Evolutionary conservation across 2,797 vertebrate species (phyloP), one percentile per base, ranked within the genome.

Genomic region (Ara ararauna): DNA sequence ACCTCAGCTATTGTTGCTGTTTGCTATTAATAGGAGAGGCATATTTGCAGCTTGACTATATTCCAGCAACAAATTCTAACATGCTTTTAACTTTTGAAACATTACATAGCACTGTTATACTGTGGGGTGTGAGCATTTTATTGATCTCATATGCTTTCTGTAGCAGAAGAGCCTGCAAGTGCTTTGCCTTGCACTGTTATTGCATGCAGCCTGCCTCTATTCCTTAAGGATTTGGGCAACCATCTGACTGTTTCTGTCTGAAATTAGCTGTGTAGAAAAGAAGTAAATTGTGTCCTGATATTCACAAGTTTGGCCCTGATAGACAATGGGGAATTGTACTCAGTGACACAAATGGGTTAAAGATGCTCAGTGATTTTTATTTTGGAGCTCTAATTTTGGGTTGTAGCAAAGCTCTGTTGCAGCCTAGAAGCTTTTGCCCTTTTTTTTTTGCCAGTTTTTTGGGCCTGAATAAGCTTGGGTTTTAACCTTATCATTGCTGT

Each of bases 1-100:
- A 94, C 72, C 19, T 92, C 72, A 54, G 68, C 78, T 90, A 89
- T 95, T 95, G 90, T 94, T 94, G 58, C 84, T 92, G 10, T 83
- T 90, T 94, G 65, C 88, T 96, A 68, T 93, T 93, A 90, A 85
- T 91, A 94, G 74, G 61, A 81, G 71, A 91, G 70, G 53, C 17
- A 2, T 95, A 85, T 92, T 89, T 94, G 50, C 65, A 95, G 29
- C 66, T 94, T 87, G 84, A 89, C 68, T 93, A 1, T 96, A 53
- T 87, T 95, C 88, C 94, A 92, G 78, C 61, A 87, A 82, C 77
- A 80, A 94, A 92, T 83, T 90, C 74, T 93, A 65, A 71, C 3
- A 14, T 65, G 79, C 38, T 92, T 94, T 76, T 86, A 84, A 65
- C 38, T 83, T 96, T 32, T 54, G 74, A 83, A 93, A 82, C 62